Conservation (phyloP, 2,888 invertebrate species). For the Alsophila aescularia region DNA sequence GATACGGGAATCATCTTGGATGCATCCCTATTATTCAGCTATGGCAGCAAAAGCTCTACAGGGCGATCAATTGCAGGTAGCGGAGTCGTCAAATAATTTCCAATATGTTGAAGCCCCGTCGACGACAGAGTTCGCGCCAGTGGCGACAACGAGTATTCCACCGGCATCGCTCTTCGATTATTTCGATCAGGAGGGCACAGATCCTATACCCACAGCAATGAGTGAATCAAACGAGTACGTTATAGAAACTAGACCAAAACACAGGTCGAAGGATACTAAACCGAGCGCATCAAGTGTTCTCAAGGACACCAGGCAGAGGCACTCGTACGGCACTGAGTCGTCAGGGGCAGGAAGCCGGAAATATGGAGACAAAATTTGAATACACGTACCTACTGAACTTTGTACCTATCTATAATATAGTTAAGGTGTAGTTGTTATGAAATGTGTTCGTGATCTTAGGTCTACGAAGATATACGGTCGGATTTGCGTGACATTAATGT, state of each 20-base stretch:
- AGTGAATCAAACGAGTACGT: slow-evolving; percentile 44
- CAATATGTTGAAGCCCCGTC: slow-evolving; percentile 65
- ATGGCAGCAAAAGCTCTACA: slow-evolving; percentile 70
- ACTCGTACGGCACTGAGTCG: slow-evolving; percentile 44
- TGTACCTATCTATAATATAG: not conserved
- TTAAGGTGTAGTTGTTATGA: slow-evolving; percentile 44
- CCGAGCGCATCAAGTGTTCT: slow-evolving; percentile 29
- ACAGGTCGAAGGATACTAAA: slow-evolving; percentile 37
- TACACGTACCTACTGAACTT: slow-evolving; percentile 24
- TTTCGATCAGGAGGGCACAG: slow-evolving; percentile 41
- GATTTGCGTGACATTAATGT: slow-evolving; percentile 46
- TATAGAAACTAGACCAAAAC: slow-evolving; percentile 41
- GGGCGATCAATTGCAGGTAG: slow-evolving; percentile 56
- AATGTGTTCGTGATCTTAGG: slow-evolving; percentile 54
- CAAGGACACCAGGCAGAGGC: slow-evolving; percentile 44
- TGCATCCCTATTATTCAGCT: slow-evolving; percentile 66
- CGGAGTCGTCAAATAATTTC: slow-evolving; percentile 72
- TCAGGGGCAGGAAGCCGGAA: slow-evolving; percentile 60
- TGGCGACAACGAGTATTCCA: slow-evolving; percentile 50
- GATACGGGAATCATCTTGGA: slow-evolving; percentile 65
- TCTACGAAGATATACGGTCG: slow-evolving; percentile 43
- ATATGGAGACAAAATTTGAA: slow-evolving; percentile 72
- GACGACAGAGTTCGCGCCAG: slow-evolving; percentile 47
- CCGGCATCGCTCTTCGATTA: slow-evolving; percentile 39
- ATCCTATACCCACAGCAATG: slow-evolving; percentile 43